Percentiles rank a stretch among this genome's conserved stretches.
These are phyloP conservation scores for Phrynocephalus forsythii DNA, from an alignment of 2,797 vertebrate genomes.

Conservation along the genomic window DNA sequence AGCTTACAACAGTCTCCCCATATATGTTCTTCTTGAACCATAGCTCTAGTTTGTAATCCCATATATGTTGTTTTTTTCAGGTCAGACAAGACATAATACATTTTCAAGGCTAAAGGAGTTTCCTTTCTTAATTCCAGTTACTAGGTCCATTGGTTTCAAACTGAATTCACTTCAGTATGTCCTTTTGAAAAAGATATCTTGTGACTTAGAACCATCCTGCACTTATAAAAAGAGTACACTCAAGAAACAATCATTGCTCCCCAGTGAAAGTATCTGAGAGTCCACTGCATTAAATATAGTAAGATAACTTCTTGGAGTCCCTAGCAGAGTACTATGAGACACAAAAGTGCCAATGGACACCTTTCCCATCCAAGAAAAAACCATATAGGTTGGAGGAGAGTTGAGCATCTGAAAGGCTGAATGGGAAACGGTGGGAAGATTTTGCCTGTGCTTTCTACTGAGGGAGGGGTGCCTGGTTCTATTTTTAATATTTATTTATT, in stretches of 20 bases:
- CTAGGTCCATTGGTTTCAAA: background rate
- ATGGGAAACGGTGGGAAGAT: background rate
- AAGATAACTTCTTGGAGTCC: background rate
- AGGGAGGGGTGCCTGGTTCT: background rate
- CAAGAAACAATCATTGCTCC: background rate
- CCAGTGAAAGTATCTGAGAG: background rate
- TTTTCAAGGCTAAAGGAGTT: constrained; percentile 18
- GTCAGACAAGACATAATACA: background rate
- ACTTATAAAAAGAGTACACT: background rate
- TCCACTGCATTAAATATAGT: background rate
- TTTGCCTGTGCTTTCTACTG: background rate
- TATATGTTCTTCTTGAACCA: constrained; percentile 15
- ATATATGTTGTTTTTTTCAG: background rate
- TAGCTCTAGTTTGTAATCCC: background rate
- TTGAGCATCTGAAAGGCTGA: background rate
- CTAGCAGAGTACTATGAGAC: background rate
- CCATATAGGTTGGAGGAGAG: background rate
- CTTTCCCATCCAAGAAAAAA: background rate
- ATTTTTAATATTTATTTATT: background rate
- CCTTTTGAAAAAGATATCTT: background rate
- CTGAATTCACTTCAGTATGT: background rate
- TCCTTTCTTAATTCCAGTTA: constrained; percentile 3
- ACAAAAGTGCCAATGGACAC: background rate
- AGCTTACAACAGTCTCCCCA: background rate
- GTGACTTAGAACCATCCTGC: background rate